Conservation (phyloP, 2,113 vertebrate species). For the Strigops habroptila region DNA sequence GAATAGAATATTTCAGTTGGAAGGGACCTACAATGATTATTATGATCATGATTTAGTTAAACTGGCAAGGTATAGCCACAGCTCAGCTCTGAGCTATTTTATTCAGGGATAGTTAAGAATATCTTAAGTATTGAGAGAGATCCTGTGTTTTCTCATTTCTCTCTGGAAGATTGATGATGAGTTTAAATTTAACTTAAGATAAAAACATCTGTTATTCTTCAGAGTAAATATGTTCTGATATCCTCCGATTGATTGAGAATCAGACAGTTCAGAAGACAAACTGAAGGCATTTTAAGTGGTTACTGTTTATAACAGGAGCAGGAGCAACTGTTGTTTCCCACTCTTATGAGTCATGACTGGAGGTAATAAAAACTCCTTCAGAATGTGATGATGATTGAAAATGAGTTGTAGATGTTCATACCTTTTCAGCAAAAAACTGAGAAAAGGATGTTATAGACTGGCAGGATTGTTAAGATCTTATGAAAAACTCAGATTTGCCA, state of each 20-base stretch:
- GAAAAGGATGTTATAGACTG: neutral
- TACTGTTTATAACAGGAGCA: neutral
- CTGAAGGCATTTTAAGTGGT: neutral
- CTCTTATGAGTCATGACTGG: constrained; percentile 24
- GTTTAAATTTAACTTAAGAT: constrained; percentile 22
- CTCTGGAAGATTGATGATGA: neutral
- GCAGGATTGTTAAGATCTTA: neutral
- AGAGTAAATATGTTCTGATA: constrained; percentile 24
- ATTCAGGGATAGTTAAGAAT: neutral
- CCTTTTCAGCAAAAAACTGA: neutral
- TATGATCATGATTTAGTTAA: neutral
- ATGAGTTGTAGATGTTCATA: neutral
- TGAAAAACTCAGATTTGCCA: neutral
- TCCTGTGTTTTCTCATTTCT: neutral
- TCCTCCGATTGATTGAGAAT: neutral
- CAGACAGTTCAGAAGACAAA: constrained; percentile 21
- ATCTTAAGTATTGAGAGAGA: neutral
- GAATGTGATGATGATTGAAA: neutral
- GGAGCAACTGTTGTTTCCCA: constrained; percentile 9
- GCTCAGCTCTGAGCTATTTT: neutral
- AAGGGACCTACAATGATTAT: neutral
- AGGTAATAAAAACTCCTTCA: constrained; percentile 9
- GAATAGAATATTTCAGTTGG: neutral
- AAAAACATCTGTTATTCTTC: constrained; percentile 35
- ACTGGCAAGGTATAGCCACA: neutral